These are phyloP conservation scores for Harmothoe impar DNA, from an alignment of 2,888 invertebrate species.

Conservation along the genomic window DNA sequence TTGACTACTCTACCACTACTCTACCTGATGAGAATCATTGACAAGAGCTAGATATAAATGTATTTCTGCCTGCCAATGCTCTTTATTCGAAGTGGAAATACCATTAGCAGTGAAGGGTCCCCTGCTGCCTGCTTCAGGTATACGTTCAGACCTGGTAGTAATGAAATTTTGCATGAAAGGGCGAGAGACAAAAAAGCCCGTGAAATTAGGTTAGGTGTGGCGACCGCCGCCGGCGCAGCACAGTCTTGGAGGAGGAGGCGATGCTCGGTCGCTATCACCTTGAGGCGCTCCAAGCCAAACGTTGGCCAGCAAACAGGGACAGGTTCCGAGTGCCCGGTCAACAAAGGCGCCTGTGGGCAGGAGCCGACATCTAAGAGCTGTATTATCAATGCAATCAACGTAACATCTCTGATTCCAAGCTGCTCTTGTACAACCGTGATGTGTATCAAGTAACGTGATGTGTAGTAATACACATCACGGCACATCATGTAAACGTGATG, in stretches of 20 bases:
- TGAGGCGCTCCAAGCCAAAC: conserved; percentile 3
- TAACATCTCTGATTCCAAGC: conserved; percentile 21
- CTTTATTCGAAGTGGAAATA: conserved; percentile 9
- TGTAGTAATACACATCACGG: no score
- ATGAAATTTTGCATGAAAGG: conserved; percentile 34
- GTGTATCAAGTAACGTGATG: no score
- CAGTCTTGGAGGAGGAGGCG: background rate
- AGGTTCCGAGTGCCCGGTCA: conserved; percentile 26
- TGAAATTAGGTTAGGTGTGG: conserved; percentile 21
- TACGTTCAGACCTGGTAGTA: background rate
- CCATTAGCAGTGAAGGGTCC: background rate
- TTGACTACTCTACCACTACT: background rate
- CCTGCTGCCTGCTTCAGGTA: background rate
- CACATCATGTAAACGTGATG: no score
- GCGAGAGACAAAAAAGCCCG: conserved; percentile 24
- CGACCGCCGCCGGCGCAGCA: background rate
- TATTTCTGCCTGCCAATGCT: conserved; percentile 15
- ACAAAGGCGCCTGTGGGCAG: conserved; percentile 24
- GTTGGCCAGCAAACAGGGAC: background rate
- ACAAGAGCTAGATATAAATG: background rate
- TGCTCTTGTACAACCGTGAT: no score
- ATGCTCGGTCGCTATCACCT: conserved; percentile 25
- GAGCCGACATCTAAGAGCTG: conserved; percentile 19
- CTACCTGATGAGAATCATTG: conserved; percentile 18
- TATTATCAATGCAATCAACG: conserved; percentile 42